Conservation (phyloP, 2,113 vertebrate species). For the Tachycineta bicolor region DNA sequence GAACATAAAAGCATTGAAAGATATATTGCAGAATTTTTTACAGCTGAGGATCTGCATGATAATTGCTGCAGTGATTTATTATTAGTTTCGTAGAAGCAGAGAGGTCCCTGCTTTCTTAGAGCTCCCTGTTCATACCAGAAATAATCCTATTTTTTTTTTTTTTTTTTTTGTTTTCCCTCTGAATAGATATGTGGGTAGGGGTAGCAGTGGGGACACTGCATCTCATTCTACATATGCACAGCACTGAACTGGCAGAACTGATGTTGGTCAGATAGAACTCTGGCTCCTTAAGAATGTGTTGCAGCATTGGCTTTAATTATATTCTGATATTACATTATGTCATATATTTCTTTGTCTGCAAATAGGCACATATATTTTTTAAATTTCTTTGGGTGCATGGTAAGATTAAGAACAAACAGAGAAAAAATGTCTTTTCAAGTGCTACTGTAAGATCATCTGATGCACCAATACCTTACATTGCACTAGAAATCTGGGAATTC, state of each 20-base stretch:
- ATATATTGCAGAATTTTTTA: background rate
- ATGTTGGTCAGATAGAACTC: background rate
- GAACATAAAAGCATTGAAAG: background rate
- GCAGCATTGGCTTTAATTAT: background rate
- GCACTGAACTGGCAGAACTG: background rate
- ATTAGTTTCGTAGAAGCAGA: background rate
- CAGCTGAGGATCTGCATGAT: background rate
- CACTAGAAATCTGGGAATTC: slow-evolving; percentile 39
- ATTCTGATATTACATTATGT: background rate
- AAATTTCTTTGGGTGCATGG: background rate
- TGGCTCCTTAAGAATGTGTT: background rate
- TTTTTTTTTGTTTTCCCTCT: no score
- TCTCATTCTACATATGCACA: fast-evolving
- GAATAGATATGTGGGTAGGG: background rate
- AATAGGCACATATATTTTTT: background rate
- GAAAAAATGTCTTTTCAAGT: background rate
- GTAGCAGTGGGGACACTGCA: background rate
- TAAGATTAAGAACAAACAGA: background rate
- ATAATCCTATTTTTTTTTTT: background rate
- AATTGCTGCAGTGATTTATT: background rate
- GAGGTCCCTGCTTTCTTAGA: background rate
- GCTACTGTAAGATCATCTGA: background rate
- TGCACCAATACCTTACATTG: background rate
- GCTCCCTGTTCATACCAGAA: background rate
- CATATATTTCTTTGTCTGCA: background rate